Conservation (phyloP, 2,888 invertebrate species). For the Octonoba sinensis region DNA sequence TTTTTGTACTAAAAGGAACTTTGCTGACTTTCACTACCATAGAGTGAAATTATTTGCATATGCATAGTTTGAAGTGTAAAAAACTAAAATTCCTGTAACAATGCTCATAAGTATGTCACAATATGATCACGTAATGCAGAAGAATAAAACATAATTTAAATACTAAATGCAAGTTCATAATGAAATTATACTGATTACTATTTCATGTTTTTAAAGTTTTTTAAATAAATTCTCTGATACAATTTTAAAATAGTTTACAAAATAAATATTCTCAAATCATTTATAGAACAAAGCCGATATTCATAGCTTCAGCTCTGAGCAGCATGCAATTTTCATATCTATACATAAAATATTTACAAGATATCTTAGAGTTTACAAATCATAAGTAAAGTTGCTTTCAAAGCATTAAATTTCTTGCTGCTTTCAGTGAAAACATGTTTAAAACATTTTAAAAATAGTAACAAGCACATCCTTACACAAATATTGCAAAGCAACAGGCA, state of each 20-base stretch:
- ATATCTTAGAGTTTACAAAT: slow-evolving; percentile 9
- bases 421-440: no score
- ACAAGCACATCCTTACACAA: no score
- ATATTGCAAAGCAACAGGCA: no score
- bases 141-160: not conserved
- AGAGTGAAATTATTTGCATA: not conserved
- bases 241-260: no score
- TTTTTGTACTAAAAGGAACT: slow-evolving; percentile 64
- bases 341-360: slow-evolving; percentile 61
- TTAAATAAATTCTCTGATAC: not conserved
- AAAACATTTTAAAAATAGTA: no score
- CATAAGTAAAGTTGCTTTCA: no score
- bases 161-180: slow-evolving; percentile 16
- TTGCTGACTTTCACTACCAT: slow-evolving; percentile 28
- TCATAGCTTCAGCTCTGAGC: no score
- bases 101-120: no score
- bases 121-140: not conserved
- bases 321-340: slow-evolving; percentile 38
- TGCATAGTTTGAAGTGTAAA: not conserved
- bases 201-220: not conserved
- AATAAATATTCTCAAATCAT: no score
- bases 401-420: no score
- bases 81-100: no score
- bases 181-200: slow-evolving; percentile 4
- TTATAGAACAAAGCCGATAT: no score